phyloP scores from a whole-genome alignment of 2,797 vertebrate genomes.

The Falco columbarius region DNA sequence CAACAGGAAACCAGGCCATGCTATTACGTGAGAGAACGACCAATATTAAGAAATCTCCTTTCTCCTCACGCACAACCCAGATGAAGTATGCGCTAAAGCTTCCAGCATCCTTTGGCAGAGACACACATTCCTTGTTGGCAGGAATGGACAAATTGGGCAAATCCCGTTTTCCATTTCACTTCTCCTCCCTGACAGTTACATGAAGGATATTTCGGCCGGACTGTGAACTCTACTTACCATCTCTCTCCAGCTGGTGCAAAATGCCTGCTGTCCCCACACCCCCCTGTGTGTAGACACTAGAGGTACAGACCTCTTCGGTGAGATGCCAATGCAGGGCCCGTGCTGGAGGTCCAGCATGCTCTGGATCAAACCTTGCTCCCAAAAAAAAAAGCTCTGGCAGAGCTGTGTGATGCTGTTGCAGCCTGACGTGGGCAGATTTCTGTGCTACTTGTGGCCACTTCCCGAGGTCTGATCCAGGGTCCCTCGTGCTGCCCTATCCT shows the following conservation, averaged over 20 bases:
- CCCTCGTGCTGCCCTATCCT: background rate
- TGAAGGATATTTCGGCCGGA: background rate
- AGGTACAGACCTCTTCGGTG: background rate
- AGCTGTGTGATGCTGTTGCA: background rate
- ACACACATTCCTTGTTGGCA: background rate
- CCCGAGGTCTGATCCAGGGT: background rate
- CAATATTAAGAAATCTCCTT: background rate
- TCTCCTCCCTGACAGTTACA: background rate
- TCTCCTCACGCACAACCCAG: background rate
- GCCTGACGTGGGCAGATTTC: background rate
- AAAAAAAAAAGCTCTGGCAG: background rate
- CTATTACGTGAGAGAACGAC: background rate
- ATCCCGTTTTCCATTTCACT: background rate
- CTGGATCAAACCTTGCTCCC: background rate
- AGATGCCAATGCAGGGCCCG: background rate
- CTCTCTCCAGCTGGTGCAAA: background rate
- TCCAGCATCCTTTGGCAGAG: background rate
- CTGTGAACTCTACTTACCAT: background rate
- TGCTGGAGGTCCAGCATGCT: rapidly evolving
- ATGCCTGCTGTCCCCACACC: background rate
- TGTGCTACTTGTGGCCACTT: background rate
- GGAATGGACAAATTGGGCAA: background rate
- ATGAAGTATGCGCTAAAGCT: background rate
- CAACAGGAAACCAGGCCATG: background rate
- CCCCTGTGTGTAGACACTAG: background rate